Base-by-base conservation (phyloP, 2,113 vertebrate species). In the Trogon melanurus region DNA sequence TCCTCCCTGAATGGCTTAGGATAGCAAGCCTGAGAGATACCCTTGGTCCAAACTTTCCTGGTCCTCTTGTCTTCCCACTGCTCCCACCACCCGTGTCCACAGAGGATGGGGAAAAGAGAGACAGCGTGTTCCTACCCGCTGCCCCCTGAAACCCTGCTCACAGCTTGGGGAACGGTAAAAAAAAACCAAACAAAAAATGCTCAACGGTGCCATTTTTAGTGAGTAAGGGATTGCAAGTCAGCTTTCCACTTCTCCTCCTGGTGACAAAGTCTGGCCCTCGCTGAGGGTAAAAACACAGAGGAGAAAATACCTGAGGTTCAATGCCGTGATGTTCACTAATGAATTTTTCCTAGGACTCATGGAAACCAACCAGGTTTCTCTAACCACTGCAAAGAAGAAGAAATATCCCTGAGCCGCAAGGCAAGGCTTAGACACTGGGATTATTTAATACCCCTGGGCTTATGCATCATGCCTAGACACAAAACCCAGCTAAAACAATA, bases 1-100 rank as follows among this genome's bases (percentile, higher is more conserved):
- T 34, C 22, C 11, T 80, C 58, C 21, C 6, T 48, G 48, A 57
- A 48, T 0, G 1, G 18, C 38, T 72, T 0, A 0, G 26, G 45
- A 23, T 21, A 57, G 20, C 0, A 6, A 78, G 5, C 56, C 30
- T 58, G 36, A 62, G 53, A 62, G 4, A 15, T 10, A 44, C 9
- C 12, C 18, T 79, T 38, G 32, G 11, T 5, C 15, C 41, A 70
- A 9, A 32, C 4, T 38, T 92, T 19, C 4, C 36, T 38, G 13
- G 7, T 21, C 30, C 32, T 45, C 4, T 30, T 71, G 57, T 41
- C 16, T 29, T 69, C 26, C 16, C 3, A 30, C 8, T 27, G 3
- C 16, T 84, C 15, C 34, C 16, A 64, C 9, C 6, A 70, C 17
- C 25, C 44, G 1, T 15, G 25, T 13, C 51, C 8, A 5, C 10